A percentile compares a stretch with the other conserved stretches of the same genome.
Evolutionary conservation across 2,888 invertebrate species (phyloP).

Genomic region (Drosophila borborema): DNA sequence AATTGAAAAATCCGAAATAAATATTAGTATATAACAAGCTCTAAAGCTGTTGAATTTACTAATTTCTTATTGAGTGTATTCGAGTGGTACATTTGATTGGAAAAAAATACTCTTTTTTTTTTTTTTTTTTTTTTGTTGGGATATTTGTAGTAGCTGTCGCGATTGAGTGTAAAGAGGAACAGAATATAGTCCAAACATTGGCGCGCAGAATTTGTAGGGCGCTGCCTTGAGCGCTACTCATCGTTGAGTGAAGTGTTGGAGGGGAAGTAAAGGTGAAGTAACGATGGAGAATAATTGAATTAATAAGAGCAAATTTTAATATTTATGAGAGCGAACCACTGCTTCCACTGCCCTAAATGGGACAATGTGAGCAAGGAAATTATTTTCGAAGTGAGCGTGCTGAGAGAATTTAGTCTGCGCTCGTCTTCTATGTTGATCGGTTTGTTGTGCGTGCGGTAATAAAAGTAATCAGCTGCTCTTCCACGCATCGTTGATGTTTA

Average conservation of each 20-base stretch:
- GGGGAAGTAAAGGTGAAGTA: not conserved
- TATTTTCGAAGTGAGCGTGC: not conserved
- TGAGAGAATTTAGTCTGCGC: not conserved
- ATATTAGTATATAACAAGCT: not conserved
- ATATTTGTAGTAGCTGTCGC: not conserved
- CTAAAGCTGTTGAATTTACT: not conserved
- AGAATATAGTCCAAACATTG: not conserved
- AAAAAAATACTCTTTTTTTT: not conserved
- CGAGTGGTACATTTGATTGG: not conserved
- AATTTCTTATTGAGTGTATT: not conserved
- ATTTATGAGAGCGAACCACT: not conserved
- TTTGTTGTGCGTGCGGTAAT: rapidly evolving
- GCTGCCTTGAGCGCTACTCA: not conserved
- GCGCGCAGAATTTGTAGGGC: not conserved
- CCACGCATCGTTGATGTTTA: not conserved
- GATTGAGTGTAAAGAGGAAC: not conserved
- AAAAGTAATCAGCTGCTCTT: not conserved
- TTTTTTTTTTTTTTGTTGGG: not conserved
- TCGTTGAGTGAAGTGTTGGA: not conserved
- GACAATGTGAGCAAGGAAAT: not conserved
- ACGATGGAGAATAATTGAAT: not conserved
- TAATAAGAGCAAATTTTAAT: not conserved
- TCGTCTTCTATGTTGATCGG: not conserved
- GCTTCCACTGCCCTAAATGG: too few relatives aligned
- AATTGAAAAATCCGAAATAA: not conserved